These are phyloP conservation scores for Shinisaurus crocodilurus DNA, from an alignment of 2,113 vertebrate genomes.

Conservation along the genomic window DNA sequence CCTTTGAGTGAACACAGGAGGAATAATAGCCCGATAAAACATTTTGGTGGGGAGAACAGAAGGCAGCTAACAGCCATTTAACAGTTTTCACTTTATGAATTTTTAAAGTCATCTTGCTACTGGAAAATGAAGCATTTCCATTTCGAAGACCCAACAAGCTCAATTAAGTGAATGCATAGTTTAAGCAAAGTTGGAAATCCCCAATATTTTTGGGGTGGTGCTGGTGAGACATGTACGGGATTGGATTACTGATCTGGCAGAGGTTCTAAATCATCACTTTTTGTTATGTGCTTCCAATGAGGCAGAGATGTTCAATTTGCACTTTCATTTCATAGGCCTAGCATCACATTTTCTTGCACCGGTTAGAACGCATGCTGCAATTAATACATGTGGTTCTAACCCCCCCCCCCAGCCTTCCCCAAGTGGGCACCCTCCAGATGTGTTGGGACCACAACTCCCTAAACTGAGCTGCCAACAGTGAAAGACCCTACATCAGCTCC, in stretches of 20 bases:
- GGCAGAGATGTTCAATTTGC: not conserved
- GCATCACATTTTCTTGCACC: not conserved
- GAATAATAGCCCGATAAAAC: not conserved
- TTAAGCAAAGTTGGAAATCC: not conserved
- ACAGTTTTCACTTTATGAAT: not conserved
- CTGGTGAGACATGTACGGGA: not conserved
- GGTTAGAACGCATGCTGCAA: not conserved
- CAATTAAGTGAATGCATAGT: not conserved
- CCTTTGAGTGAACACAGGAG: not conserved
- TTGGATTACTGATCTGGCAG: not conserved
- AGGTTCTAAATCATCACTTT: not conserved
- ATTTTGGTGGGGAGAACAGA: not conserved
- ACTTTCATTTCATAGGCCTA: not conserved
- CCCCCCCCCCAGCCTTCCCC: not conserved
- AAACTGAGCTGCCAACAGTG: not conserved
- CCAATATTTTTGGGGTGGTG: not conserved
- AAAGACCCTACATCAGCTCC: not conserved
- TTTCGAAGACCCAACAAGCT: not conserved
- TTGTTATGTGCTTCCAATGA: not conserved
- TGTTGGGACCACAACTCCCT: not conserved
- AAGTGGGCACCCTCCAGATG: not conserved
- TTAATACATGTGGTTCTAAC: not conserved
- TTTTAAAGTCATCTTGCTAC: not conserved
- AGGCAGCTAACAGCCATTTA: not conserved
- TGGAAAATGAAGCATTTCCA: not conserved